Evolutionary conservation across 2,797 vertebrate species (phyloP).

Genomic region (Chelon auratus): DNA sequence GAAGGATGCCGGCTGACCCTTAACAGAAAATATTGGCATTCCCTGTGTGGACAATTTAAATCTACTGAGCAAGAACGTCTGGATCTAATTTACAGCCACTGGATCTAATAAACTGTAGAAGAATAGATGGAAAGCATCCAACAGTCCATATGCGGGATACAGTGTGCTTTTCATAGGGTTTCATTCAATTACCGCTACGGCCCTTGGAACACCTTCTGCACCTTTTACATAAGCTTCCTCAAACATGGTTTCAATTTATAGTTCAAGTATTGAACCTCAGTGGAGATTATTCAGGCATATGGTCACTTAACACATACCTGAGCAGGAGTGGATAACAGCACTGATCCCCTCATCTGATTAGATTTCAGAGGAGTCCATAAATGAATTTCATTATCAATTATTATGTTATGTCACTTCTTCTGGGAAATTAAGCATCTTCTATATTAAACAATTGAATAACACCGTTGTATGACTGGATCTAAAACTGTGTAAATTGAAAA

Average conservation of each 20-base stretch:
- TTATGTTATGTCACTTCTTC: too few relatives aligned
- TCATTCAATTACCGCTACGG: conserved; percentile 67
- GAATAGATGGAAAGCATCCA: conserved; percentile 68
- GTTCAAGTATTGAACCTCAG: conserved; percentile 14
- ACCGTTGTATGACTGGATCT: too few relatives aligned
- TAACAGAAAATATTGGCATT: conserved; percentile 40
- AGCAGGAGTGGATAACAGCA: too few relatives aligned
- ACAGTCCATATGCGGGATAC: conserved; percentile 49
- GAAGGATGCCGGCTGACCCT: conserved; percentile 36
- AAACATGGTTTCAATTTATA: conserved; percentile 32
- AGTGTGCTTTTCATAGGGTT: conserved; percentile 58
- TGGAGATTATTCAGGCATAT: neutral
- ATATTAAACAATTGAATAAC: too few relatives aligned
- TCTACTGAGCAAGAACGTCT: conserved; percentile 50
- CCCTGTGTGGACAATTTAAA: conserved; percentile 36
- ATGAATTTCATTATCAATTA: too few relatives aligned
- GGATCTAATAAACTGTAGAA: conserved; percentile 68
- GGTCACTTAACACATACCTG: neutral
- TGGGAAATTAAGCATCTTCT: too few relatives aligned
- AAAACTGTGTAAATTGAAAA: too few relatives aligned
- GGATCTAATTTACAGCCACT: conserved; percentile 69
- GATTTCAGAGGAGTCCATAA: too few relatives aligned
- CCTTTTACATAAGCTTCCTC: conserved; percentile 42
- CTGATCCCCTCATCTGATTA: too few relatives aligned
- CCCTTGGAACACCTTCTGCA: conserved; percentile 35